phyloP scores from a whole-genome alignment of 2,888 invertebrate species.

The Stenichneumon culpator region DNA sequence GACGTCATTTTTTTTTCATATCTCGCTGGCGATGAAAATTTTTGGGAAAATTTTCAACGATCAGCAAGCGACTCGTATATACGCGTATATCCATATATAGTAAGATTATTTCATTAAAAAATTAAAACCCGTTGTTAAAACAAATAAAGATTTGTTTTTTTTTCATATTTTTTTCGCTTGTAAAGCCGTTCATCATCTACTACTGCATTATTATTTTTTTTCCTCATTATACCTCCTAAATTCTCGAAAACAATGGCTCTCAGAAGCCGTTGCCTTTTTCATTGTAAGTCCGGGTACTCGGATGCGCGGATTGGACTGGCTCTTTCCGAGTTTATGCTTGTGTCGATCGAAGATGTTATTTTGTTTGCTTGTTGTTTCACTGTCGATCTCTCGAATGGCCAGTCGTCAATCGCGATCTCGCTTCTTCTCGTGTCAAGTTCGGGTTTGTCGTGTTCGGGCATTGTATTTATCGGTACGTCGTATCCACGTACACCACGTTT shows the following conservation, averaged over 20 bases:
- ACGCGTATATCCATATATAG: constrained; percentile 75
- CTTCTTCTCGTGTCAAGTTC: constrained; percentile 65
- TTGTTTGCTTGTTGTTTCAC: neutral
- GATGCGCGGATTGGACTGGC: constrained; percentile 25
- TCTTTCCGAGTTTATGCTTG: constrained; percentile 28
- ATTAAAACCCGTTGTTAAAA: constrained; percentile 85
- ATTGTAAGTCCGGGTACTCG: constrained; percentile 52
- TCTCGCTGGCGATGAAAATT: constrained; percentile 53
- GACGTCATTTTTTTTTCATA: constrained; percentile 59
- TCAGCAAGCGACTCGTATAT: constrained; percentile 64
- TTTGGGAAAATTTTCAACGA: constrained; percentile 52
- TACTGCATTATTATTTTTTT: constrained; percentile 52
- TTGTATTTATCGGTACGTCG: constrained; percentile 67
- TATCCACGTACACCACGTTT: constrained; percentile 66
- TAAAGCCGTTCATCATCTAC: constrained; percentile 68
- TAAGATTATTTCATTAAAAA: constrained; percentile 86
- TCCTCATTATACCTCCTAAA: constrained; percentile 64
- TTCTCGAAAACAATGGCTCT: constrained; percentile 71
- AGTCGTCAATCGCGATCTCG: constrained; percentile 47
- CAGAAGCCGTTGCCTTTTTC: constrained; percentile 71
- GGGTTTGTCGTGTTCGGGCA: constrained; percentile 73
- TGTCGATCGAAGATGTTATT: constrained; percentile 14
- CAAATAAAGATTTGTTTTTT: constrained; percentile 81
- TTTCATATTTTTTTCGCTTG: constrained; percentile 63
- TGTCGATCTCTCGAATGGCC: neutral